phyloP scores from a whole-genome alignment of 2,888 invertebrate species.

The Ptychoptera albimana region DNA sequence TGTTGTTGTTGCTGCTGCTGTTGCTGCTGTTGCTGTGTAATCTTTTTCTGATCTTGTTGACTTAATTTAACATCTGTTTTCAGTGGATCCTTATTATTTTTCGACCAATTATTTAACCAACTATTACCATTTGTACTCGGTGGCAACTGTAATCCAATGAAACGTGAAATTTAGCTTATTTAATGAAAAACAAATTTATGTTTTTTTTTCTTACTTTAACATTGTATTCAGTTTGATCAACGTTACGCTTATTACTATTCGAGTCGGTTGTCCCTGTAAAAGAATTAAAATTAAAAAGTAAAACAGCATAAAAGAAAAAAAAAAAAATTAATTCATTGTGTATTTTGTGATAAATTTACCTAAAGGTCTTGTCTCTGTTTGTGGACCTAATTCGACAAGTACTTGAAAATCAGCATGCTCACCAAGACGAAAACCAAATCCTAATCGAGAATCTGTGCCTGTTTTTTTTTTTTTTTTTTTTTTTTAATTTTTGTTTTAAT shows the following conservation, averaged over 20 bases:
- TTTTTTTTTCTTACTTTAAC: constrained; percentile 6
- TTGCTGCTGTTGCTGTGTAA: background rate
- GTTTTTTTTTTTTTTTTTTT: constrained; percentile 15
- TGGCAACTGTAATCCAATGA: constrained; percentile 21
- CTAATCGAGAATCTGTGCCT: constrained; percentile 68
- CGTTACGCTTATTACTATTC: constrained; percentile 25
- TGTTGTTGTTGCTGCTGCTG: constrained; percentile 8
- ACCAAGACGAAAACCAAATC: constrained; percentile 65
- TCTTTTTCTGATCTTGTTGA: background rate
- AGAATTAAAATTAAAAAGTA: background rate
- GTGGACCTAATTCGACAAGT: constrained; percentile 60
- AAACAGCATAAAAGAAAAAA: background rate
- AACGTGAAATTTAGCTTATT: background rate
- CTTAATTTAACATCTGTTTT: constrained; percentile 7
- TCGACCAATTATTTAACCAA: constrained; percentile 45
- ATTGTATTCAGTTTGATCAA: constrained; percentile 17
- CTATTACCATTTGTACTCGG: constrained; percentile 34
- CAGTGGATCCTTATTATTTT: constrained; percentile 20
- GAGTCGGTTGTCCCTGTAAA: constrained; percentile 12
- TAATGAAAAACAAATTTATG: constrained; percentile 4
- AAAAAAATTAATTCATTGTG: constrained; percentile 12
- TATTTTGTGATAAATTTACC: constrained; percentile 22
- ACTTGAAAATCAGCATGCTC: constrained; percentile 71
- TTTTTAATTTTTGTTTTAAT: too few species aligned
- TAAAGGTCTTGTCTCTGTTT: constrained; percentile 53